Evolutionary conservation across 1,140 invertebrate species (phyloP), one percentile per base, ranked within the genome.

Genomic region (Alviniconcha marisindica): DNA sequence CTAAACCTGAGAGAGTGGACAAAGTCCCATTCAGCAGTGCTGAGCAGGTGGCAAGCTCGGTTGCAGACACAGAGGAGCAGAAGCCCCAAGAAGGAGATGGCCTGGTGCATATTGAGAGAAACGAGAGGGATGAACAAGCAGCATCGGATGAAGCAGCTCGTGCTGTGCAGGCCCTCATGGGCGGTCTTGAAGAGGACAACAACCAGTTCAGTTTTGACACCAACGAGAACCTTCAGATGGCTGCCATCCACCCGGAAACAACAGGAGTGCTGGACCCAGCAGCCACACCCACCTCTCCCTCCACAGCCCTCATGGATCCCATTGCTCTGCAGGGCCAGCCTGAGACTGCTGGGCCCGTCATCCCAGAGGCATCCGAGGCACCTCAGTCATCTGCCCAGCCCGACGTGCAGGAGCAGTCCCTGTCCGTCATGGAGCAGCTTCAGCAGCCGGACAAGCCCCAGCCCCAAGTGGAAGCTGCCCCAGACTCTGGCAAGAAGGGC

Each of bases 101-200:
- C 15, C 21, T 80, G 54, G 54, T 66, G 21, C 78, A 60, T 1
- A 31, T 80, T 15, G 78, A 80, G 15, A 78, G 78, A 40, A 28
- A 69, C 0, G 84, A 85, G 51, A 83, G 71, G 31, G 85, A 84
- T 31, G 80, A 84, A 51, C 84, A 81, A 76, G 86, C 77, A 36
- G 86, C 86, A 44, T 87, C 86, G 31, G 87, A 89, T 87, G 88
- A 89, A 78, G 84, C 87, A 12, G 85, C 84, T 0, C 85, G 86
- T 51, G 88, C 88, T 51, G 85, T 87, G 7, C 85, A 87, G 74
- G 86, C 85, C 33, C 54, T 89, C 4, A 63, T 87, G 42, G 84
- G 77, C 15, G 81, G 81, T 73, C 56, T 42, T 12, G 56, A 80
- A 15, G 78, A 80, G 21, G 78, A 80, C 15, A 80, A 24, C 21